Conservation (phyloP, 1,140 invertebrate genomes). For the Drosophila burlai region DNA sequence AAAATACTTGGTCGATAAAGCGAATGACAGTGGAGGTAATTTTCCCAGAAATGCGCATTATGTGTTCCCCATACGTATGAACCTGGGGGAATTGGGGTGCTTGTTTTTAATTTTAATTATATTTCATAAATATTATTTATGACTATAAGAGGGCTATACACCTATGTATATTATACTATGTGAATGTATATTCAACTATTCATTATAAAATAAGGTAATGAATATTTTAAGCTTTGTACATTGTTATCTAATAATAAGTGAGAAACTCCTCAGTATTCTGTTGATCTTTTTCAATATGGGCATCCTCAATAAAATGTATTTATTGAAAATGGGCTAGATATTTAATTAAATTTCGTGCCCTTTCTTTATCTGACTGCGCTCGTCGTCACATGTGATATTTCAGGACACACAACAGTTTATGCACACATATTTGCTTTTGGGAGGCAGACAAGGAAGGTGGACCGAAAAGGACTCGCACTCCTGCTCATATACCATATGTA, state of each 20-base stretch:
- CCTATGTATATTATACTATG: too few species aligned
- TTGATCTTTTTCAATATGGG: not conserved
- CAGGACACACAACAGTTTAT: conserved; percentile 32
- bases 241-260: too few species aligned
- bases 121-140: too few species aligned
- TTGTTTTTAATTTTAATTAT: too few species aligned
- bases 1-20: not conserved
- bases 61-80: too few species aligned
- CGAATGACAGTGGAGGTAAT: not conserved
- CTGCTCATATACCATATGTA: conserved; percentile 2
- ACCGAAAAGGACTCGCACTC: conserved; percentile 15
- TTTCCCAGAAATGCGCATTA: too few species aligned
- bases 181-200: not conserved
- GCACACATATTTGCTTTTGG: conserved; percentile 40
- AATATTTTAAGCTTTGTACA: too few species aligned
- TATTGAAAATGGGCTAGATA: conserved; percentile 38
- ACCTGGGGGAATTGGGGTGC: too few species aligned
- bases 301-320: conserved; percentile 43
- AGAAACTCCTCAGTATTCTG: not conserved
- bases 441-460: conserved; percentile 6
- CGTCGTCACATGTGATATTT: conserved; percentile 19
- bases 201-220: too few species aligned
- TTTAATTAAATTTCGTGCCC: conserved; percentile 59
- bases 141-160: too few species aligned
- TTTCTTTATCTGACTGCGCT: conserved; percentile 34